A percentile compares a stretch with the other conserved stretches of the same genome.
Evolutionary conservation across 92 coral and sea anemone species (phyloP).

Genomic region (Porites lobata): DNA sequence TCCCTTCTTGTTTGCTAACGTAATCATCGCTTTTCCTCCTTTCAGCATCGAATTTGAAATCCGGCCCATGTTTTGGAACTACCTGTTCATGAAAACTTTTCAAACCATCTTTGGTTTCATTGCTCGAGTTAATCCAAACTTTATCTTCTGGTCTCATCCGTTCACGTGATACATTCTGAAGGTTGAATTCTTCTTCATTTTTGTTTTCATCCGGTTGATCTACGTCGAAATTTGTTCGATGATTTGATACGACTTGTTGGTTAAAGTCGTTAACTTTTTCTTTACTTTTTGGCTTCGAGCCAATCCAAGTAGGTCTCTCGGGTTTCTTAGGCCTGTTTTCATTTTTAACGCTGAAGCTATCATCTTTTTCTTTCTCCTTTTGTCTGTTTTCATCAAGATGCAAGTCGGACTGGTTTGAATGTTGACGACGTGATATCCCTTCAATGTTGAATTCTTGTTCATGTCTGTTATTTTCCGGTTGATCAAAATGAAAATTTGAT

Average conservation of each 20-base stretch:
- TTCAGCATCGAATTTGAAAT: neutral
- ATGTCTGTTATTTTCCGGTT: neutral
- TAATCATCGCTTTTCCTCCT: neutral
- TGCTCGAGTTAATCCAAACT: neutral
- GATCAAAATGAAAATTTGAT: slow-evolving; percentile 1
- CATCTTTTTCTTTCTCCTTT: neutral
- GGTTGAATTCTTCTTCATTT: neutral
- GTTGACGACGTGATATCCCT: neutral
- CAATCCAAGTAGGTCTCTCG: neutral
- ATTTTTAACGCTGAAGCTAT: neutral
- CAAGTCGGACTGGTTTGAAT: neutral
- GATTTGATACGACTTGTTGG: neutral
- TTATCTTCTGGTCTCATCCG: neutral
- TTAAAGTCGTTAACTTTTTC: neutral
- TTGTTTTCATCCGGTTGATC: neutral
- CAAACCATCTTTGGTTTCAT: neutral
- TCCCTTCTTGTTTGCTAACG: neutral
- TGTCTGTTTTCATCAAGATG: neutral
- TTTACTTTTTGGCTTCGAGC: neutral
- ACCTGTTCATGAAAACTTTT: neutral
- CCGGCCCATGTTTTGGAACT: neutral
- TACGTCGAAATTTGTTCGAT: neutral
- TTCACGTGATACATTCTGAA: neutral
- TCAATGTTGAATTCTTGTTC: neutral
- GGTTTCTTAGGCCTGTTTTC: neutral